These are phyloP conservation scores for Drosophila lacertosa DNA, from an alignment of 1,140 invertebrate species.

Conservation along the genomic window DNA sequence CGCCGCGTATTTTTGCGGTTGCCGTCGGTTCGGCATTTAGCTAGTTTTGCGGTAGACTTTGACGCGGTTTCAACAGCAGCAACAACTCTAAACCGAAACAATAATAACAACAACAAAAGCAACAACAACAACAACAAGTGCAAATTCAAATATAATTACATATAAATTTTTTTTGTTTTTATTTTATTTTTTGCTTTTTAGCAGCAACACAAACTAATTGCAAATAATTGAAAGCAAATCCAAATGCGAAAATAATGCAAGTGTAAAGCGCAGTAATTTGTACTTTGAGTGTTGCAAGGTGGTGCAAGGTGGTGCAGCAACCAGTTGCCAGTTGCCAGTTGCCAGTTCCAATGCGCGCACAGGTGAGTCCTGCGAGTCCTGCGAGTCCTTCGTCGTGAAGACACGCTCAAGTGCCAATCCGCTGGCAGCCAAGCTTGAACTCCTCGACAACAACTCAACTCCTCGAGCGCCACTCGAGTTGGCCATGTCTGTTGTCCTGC, in stretches of 20 bases:
- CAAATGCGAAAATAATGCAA: neutral
- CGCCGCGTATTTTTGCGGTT: constrained; percentile 39
- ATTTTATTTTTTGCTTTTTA: neutral
- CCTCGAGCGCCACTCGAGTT: no score
- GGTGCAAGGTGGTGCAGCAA: neutral
- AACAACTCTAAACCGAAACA: constrained; percentile 64
- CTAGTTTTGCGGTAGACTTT: constrained; percentile 75
- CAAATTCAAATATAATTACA: constrained; percentile 1
- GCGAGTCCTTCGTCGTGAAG: no score
- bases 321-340: constrained; percentile 22
- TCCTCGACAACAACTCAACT: no score
- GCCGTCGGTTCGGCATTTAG: constrained; percentile 51
- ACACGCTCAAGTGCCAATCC: no score
- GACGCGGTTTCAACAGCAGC: constrained; percentile 63
- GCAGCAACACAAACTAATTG: constrained; percentile 2
- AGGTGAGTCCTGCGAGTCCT: constrained; percentile 40
- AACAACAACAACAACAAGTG: constrained; percentile 1
- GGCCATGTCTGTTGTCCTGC: no score
- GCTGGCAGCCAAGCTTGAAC: no score
- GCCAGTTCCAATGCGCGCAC: constrained; percentile 50
- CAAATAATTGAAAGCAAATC: neutral
- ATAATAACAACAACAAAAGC: constrained; percentile 19
- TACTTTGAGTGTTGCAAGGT: neutral
- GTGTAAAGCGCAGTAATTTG: neutral
- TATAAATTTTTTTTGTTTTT: neutral